Evolutionary conservation across 2,113 vertebrate species (phyloP).

Genomic region (Guaruba guarouba): DNA sequence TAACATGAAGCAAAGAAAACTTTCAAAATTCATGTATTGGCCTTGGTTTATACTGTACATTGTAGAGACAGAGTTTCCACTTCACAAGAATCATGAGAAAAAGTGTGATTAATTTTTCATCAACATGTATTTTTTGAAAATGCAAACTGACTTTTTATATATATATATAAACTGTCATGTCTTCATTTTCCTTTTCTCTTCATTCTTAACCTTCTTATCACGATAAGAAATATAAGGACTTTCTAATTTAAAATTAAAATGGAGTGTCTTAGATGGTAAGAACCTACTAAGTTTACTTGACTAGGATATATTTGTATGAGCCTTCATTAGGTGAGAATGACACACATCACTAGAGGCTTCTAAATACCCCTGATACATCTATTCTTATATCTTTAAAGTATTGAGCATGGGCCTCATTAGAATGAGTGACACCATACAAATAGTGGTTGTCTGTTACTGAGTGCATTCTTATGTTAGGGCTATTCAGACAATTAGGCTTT

Average conservation of each 20-base stretch:
- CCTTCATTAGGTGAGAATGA: background rate
- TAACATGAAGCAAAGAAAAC: background rate
- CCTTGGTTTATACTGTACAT: background rate
- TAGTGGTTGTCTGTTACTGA: background rate
- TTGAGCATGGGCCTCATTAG: background rate
- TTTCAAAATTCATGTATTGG: background rate
- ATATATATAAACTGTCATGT: background rate
- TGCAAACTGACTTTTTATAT: background rate
- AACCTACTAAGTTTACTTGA: background rate
- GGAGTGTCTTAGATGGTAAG: background rate
- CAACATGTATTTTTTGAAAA: background rate
- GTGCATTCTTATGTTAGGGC: background rate
- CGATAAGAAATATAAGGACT: background rate
- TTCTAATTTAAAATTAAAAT: background rate
- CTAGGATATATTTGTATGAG: background rate
- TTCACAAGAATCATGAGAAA: background rate
- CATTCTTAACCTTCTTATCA: background rate
- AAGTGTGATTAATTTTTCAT: background rate
- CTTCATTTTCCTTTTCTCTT: background rate
- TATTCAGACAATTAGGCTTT: background rate
- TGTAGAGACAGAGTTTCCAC: background rate
- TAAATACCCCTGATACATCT: background rate
- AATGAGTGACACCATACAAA: background rate
- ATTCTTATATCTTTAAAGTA: background rate
- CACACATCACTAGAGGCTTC: background rate